Percentiles rank a stretch among this genome's conserved stretches.
These are phyloP conservation scores for Cylloceria caligata DNA, from an alignment of 2,888 invertebrate genomes.

Conservation along the genomic window DNA sequence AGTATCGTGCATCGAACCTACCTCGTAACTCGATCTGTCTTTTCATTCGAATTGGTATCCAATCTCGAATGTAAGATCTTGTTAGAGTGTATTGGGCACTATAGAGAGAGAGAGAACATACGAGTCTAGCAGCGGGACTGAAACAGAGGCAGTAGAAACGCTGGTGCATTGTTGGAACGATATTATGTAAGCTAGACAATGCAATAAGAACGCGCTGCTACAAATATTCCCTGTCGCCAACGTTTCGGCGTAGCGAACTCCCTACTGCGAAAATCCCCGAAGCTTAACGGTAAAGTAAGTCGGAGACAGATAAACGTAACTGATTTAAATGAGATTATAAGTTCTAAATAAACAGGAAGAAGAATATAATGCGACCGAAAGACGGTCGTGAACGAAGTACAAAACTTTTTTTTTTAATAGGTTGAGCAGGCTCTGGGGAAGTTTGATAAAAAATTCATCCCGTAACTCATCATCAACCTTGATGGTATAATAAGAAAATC, in stretches of 20 bases:
- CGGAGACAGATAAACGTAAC: conserved; percentile 2
- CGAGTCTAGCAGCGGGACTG: background rate
- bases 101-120: background rate
- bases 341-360: background rate
- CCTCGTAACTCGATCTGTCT: conserved; percentile 8
- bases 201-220: conserved; percentile 5
- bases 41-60: conserved; percentile 19
- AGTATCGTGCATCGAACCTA: background rate
- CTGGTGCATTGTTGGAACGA: conserved; percentile 10
- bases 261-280: background rate
- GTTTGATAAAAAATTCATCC: conserved; percentile 54
- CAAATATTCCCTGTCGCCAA: background rate
- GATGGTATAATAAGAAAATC: conserved; percentile 19
- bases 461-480: conserved; percentile 53
- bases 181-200: conserved; percentile 8
- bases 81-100: background rate
- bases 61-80: conserved; percentile 33
- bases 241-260: background rate
- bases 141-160: background rate
- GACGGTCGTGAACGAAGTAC: background rate
- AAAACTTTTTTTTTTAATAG: background rate
- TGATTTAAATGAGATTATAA: too few relatives aligned
- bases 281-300: background rate
- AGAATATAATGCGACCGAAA: background rate
- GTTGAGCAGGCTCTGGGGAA: conserved; percentile 13